Base-by-base conservation (phyloP, 2,797 vertebrate species). In the Psittacula echo region DNA sequence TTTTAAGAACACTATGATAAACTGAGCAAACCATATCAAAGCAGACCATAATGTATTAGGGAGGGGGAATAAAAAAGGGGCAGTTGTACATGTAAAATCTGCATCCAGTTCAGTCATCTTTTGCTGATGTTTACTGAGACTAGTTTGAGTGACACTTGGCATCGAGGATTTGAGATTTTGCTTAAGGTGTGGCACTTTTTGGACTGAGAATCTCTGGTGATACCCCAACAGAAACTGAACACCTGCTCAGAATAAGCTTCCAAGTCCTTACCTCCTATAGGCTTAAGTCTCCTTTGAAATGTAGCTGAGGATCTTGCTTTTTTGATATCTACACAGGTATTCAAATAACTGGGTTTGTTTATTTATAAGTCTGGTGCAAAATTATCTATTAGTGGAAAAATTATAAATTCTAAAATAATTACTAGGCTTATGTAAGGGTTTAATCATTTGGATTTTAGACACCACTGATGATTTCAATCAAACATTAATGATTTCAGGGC, bases 351-450 rank as follows among this genome's bases (percentile, higher is more conserved):
- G 3, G 0, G 1, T 39, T 61, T 0, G 1, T 29, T 47, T 70
- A 1, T 13, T 87, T 86, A 34, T 39, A 83, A 64, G 19, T 50
- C 26, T 68, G 7, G 3, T 10, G 58, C 1, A 78, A 53, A 77
- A 44, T 30, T 39, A 45, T 39, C 11, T 85, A 1, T 45, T 77
- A 58, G 13, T 37, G 9, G 29, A 14, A 78, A 87, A 85, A 90
- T 20, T 24, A 24, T 10, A 58, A 50, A 75, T 65, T 75, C 16
- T 75, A 13, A 27, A 58, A 88, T 4, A 91, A 85, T 42, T 72
- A 41, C 7, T 45, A 58, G 11, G 14, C 27, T 56, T 80, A 56
- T 0, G 0, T 58, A 61, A 56, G 4, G 2, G 4, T 34, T 56
- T 68, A 21, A 50, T 72, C 37, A 66, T 86, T 86, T 68, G 3